phyloP scores from a whole-genome alignment of 1,140 invertebrate species.

The Paramacrobiotus metropolitanus region DNA sequence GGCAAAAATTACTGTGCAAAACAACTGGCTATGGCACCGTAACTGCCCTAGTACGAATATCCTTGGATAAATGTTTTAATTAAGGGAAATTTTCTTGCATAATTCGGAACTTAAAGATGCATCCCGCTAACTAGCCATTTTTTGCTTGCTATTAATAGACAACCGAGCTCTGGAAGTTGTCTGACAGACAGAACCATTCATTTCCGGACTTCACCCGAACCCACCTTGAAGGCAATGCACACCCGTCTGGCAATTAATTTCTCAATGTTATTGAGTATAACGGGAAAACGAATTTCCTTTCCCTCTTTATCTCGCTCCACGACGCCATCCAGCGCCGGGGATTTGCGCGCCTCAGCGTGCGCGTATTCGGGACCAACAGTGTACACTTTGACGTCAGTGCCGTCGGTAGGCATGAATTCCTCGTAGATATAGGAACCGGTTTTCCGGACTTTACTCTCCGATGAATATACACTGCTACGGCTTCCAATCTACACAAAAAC shows the following conservation, averaged over 20 bases:
- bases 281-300: constrained; percentile 94
- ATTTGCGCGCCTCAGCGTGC: constrained; percentile 94
- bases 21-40: background rate
- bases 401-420: constrained; percentile 99
- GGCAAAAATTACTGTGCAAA: background rate
- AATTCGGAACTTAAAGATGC: no score
- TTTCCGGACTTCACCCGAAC: background rate
- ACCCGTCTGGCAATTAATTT: constrained; percentile 96
- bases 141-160: no score
- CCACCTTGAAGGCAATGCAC: constrained; percentile 71
- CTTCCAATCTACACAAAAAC: constrained; percentile 59
- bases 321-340: constrained; percentile 88
- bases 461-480: constrained; percentile 89
- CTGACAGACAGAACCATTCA: no score
- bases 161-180: no score
- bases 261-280: constrained; percentile 86
- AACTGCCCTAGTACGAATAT: no score
- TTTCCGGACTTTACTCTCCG: constrained; percentile 79
- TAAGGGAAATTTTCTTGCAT: no score
- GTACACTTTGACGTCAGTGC: constrained; percentile 72
- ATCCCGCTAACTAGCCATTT: no score
- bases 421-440: constrained; percentile 98
- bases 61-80: no score
- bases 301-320: constrained; percentile 94
- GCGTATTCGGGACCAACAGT: constrained; percentile 94